These are phyloP conservation scores for Torymus tubicola DNA, from an alignment of 2,888 invertebrate species.

Conservation along the genomic window DNA sequence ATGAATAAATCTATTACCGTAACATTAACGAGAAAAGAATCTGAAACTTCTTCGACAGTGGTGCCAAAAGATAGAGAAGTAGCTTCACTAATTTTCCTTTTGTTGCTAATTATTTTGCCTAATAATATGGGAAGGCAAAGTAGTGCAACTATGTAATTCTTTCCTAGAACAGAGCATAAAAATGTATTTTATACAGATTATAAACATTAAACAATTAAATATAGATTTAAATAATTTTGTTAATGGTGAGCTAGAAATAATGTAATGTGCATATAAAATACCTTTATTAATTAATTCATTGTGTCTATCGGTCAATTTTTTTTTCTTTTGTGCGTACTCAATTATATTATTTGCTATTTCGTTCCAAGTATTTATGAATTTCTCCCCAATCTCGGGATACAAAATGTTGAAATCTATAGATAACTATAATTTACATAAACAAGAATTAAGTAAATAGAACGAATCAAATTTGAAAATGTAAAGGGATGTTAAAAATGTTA, in stretches of 20 bases:
- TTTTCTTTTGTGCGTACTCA: background rate
- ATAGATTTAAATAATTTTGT: background rate
- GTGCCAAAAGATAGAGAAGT: background rate
- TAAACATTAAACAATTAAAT: no score
- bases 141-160: background rate
- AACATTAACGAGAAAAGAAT: background rate
- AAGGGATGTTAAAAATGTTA: background rate
- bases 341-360: background rate
- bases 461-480: background rate
- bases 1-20: background rate
- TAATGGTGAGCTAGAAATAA: background rate
- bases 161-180: background rate
- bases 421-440: background rate
- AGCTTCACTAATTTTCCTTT: background rate
- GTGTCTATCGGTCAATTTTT: background rate
- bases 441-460: background rate
- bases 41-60: background rate
- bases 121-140: conserved; percentile 16
- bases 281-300: background rate
- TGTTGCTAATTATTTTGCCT: background rate
- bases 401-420: conserved; percentile 1
- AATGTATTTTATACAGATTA: no score
- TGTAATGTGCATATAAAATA: background rate
- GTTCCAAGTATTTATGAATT: background rate
- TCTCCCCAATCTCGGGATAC: background rate